Percentiles rank a stretch among this genome's conserved stretches.
phyloP scores from a whole-genome alignment of 2,113 vertebrate genomes.

The Enhydra lutris region DNA sequence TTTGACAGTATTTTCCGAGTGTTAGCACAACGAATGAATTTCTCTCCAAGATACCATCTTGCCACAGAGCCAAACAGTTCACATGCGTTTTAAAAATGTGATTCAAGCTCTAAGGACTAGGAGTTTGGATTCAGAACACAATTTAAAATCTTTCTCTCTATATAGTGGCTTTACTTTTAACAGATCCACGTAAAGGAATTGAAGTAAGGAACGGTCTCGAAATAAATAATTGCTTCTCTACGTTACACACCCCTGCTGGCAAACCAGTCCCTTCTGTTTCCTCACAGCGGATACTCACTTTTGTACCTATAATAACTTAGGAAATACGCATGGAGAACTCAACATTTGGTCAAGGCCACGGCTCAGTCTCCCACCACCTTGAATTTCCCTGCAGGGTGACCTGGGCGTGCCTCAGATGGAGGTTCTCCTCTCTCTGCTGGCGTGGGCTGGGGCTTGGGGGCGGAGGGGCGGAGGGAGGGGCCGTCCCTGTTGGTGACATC shows the following conservation, averaged over 20 bases:
- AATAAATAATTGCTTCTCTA: slow-evolving; percentile 81
- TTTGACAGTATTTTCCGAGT: not conserved
- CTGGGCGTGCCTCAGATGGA: not conserved
- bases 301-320: slow-evolving; percentile 76
- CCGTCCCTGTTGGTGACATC: not conserved
- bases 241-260: slow-evolving; percentile 69
- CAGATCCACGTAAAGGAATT: slow-evolving; percentile 5
- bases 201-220: slow-evolving; percentile 43
- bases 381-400: not conserved
- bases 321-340: slow-evolving; percentile 65
- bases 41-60: not conserved
- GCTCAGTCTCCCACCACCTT: slow-evolving; percentile 47
- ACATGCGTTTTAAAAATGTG: not conserved
- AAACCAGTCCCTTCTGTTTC: slow-evolving; percentile 52
- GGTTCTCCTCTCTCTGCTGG: not conserved
- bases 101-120: slow-evolving; percentile 29
- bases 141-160: not conserved
- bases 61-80: not conserved
- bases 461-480: not conserved
- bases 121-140: slow-evolving; percentile 25
- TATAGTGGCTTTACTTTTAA: not conserved
- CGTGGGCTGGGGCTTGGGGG: rapidly evolving
- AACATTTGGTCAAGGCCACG: slow-evolving; percentile 65
- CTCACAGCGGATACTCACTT: slow-evolving; percentile 49
- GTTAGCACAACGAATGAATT: not conserved